phyloP scores from a whole-genome alignment of 1,140 invertebrate species.

The Drosophila parabipectinata region DNA sequence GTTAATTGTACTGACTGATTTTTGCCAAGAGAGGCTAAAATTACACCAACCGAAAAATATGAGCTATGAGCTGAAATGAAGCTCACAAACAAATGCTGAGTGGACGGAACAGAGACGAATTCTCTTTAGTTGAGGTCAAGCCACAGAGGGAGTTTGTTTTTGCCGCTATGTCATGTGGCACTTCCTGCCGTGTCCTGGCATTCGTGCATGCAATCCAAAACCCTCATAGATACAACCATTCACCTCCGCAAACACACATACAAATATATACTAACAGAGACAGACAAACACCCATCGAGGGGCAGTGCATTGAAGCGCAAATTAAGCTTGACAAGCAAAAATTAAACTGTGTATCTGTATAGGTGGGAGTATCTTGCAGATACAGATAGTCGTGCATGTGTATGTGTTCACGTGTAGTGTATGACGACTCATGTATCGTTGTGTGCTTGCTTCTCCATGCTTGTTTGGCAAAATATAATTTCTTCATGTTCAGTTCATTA shows the following conservation, averaged over 20 bases:
- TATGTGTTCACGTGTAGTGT: slow-evolving; percentile 30
- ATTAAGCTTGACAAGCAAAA: slow-evolving; percentile 83
- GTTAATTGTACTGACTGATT: slow-evolving; percentile 52
- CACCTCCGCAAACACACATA: slow-evolving; percentile 23
- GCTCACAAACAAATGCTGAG: slow-evolving; percentile 55
- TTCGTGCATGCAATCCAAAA: slow-evolving; percentile 65
- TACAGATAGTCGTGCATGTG: slow-evolving; percentile 25
- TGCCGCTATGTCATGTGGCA: slow-evolving; percentile 45
- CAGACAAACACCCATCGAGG: slow-evolving; percentile 37
- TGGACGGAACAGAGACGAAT: slow-evolving; percentile 23
- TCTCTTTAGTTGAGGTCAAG: slow-evolving; percentile 28
- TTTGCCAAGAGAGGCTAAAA: slow-evolving; percentile 34
- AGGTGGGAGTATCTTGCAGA: slow-evolving; percentile 26
- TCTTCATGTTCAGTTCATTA: slow-evolving; percentile 77
- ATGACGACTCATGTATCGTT: slow-evolving; percentile 3
- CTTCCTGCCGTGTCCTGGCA: slow-evolving; percentile 45
- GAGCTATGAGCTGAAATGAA: slow-evolving; percentile 22
- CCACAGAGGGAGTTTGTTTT: slow-evolving; percentile 41
- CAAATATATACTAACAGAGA: slow-evolving; percentile 4
- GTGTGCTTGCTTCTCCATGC: slow-evolving; percentile 34
- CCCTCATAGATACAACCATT: slow-evolving; percentile 29
- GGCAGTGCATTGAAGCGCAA: slow-evolving; percentile 79
- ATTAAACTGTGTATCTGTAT: slow-evolving; percentile 72
- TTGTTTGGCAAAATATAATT: slow-evolving; percentile 77
- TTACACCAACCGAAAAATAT: slow-evolving; percentile 46